Base-by-base conservation (phyloP, 2,113 vertebrate species). In the Cettia cetti region DNA sequence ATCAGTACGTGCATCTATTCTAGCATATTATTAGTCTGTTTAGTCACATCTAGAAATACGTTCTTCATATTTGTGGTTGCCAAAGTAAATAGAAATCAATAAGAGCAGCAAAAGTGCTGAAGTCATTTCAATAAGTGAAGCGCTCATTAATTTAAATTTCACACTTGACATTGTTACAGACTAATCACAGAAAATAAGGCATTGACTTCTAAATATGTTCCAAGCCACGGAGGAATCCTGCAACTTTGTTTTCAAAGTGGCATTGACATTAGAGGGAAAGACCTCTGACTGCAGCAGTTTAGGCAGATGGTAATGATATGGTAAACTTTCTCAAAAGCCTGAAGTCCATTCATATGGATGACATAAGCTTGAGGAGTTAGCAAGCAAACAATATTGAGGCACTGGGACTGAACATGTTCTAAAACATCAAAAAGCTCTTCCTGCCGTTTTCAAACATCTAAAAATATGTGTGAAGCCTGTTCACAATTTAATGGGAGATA, bases 31-130 rank as follows among this genome's bases (percentile, higher is more conserved):
- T 93, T 95, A 87, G 92, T 89, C 91, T 96, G 93, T 89, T 97
- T 95, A 96, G 89, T 91, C 72, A 94, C 92, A 94, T 92, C 70
- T 92, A 97, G 85, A 97, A 97, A 95, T 96, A 94, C 70, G 87
- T 97, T 95, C 96, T 97, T 98, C 78, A 75, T 92, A 80, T 96
- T 96, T 94, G 92, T 79, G 82, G 68, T 97, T 97, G 97, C 96
- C 96, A 97, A 97, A 97, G 94, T 93, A 97, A 98, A 98, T 87
- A 98, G 96, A 97, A 98, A 98, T 98, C 97, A 97, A 98, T 98
- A 94, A 89, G 97, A 95, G 87, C 37, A 83, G 92, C 92, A 94
- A 87, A 97, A 97, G 95, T 97, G 97, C 97, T 98, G 96, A 98
- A 97, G 97, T 97, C 39, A 95, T 98, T 98, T 97, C 94, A 97